These are phyloP conservation scores for Ephestia elutella DNA, from an alignment of 1,140 invertebrate genomes.

Conservation along the genomic window DNA sequence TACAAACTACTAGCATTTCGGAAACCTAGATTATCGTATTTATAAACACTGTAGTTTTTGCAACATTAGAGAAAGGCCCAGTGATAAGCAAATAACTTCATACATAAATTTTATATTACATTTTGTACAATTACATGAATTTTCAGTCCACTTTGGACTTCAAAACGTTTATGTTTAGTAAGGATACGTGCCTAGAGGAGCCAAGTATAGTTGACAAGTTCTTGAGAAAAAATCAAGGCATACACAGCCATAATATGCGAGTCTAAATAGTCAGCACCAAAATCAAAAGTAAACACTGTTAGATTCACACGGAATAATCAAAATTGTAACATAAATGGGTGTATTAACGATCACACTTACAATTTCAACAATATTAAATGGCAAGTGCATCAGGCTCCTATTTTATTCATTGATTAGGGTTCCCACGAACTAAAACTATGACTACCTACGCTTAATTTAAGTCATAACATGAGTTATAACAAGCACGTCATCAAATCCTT, in stretches of 20 bases:
- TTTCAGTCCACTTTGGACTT: no score
- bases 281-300: neutral
- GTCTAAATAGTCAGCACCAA: neutral
- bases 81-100: no score
- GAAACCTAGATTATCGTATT: no score
- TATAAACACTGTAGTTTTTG: no score
- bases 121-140: no score
- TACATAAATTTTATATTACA: no score
- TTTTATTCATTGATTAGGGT: conserved; percentile 4
- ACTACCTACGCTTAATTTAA: conserved; percentile 7
- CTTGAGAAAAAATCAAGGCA: no score
- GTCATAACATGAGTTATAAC: conserved; percentile 1
- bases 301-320: neutral
- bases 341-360: neutral
- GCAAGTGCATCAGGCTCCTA: conserved; percentile 8
- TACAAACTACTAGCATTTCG: no score
- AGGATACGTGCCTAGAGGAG: no score
- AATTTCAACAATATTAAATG: neutral
- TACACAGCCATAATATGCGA: neutral
- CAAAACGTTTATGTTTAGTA: no score
- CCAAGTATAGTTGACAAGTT: no score
- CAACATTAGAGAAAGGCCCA: no score
- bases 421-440: conserved; percentile 12
- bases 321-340: neutral
- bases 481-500: conserved; percentile 11